phyloP scores from a whole-genome alignment of 2,888 invertebrate species.

The Odontocolon sp. region DNA sequence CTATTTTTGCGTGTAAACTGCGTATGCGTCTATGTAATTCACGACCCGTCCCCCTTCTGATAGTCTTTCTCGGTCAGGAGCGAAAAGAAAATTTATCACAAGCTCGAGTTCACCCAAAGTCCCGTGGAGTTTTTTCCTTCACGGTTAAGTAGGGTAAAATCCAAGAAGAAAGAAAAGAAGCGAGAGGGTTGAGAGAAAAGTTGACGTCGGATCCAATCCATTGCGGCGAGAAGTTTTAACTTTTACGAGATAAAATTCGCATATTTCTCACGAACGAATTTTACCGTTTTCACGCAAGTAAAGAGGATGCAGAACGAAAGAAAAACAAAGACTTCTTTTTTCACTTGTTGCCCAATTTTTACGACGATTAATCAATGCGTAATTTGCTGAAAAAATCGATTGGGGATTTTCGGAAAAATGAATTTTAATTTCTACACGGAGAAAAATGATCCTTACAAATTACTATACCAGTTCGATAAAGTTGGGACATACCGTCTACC shows the following conservation, averaged over 20 bases:
- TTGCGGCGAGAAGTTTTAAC: not conserved
- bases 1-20: not conserved
- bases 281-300: not conserved
- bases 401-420: too few relatives aligned
- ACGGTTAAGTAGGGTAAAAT: not conserved
- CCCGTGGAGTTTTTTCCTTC: not conserved
- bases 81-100: constrained; percentile 10
- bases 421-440: too few relatives aligned
- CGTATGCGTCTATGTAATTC: not conserved
- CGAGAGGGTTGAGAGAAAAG: not conserved
- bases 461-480: too few relatives aligned
- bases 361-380: too few relatives aligned
- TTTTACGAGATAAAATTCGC: not conserved
- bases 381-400: too few relatives aligned
- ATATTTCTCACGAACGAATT: not conserved
- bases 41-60: not conserved
- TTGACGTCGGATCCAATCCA: not conserved
- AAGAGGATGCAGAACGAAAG: not conserved
- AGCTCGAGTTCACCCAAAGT: not conserved
- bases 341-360: not conserved
- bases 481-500: too few relatives aligned
- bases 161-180: not conserved
- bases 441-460: too few relatives aligned
- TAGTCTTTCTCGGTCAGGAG: not conserved
- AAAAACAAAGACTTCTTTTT: too few relatives aligned